Base-by-base conservation (phyloP, 2,888 invertebrate genomes). In the Hartigia nigra region DNA sequence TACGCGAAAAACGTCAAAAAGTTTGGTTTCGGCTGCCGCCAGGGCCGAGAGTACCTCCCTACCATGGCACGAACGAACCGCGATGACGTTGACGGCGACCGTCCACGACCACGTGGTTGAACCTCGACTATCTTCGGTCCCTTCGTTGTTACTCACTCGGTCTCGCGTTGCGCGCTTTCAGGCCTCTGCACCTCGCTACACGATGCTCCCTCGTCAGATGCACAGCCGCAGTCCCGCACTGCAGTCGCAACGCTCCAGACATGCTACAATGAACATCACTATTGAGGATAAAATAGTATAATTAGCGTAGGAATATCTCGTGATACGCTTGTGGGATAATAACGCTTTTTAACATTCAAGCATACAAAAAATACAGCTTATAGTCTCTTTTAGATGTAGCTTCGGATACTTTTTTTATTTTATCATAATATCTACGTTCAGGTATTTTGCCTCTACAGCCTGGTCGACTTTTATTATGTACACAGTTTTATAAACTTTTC, bases 1-100 rank as follows among this genome's bases (percentile, higher is more conserved):
- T 74, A 84, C 84, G 86, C 88, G 86, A 88, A 90, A 89, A 90
- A 89, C 88, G 88, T 88, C 88, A 87, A 87, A 89, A 89, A 89
- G 85, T 88, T 87, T 86, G 82, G 84, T 85, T 84, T 86, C 84
- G 83, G 80, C 86, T 84, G 79, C 82, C 72, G 34, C 72, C 72
- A 34, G 72, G 31, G 31, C 75, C 75, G 75, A 36, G 35, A 31
- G 74, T 69, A 36, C 74, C 75, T 75, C 76, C 78, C 78, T 75
- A 70, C 75, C 78, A 76, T 78, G 55, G 39, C 74, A 69, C 74
- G 75, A 74, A 74, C 77, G 74, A 74, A 23, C 23, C 81, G 78
- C 81, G 81, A 82, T 83, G 83, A 86, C 84, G 85, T 83, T 86
- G 82, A 84, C 82, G 78, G 69, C 77, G 12, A 82, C 81, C 79